phyloP scores from a whole-genome alignment of 1,140 invertebrate genomes.

The Dendrolimus kikuchii region DNA sequence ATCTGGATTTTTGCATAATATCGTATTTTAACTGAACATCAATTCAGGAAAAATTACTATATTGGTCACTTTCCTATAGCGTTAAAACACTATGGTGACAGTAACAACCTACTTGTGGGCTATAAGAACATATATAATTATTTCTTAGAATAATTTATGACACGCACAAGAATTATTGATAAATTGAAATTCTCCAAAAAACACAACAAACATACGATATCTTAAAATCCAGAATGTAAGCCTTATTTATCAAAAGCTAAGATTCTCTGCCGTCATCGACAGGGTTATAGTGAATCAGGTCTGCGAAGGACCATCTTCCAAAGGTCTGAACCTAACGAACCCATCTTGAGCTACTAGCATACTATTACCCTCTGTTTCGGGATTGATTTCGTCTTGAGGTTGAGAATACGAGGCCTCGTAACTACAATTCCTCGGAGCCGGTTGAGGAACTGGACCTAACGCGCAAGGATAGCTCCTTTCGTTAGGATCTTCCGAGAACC shows the following conservation, averaged over 20 bases:
- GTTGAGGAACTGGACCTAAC: slow-evolving; percentile 39
- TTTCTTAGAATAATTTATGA: too few relatives aligned
- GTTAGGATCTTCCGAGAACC: slow-evolving; percentile 72
- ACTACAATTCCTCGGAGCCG: slow-evolving; percentile 46
- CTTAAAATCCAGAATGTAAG: slow-evolving; percentile 7
- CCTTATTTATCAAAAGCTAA: slow-evolving; percentile 40
- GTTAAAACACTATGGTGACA: too few relatives aligned
- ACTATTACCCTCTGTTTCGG: slow-evolving; percentile 61
- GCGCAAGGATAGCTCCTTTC: slow-evolving; percentile 58
- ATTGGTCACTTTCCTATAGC: too few relatives aligned
- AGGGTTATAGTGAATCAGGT: slow-evolving; percentile 65
- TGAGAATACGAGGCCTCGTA: slow-evolving; percentile 64
- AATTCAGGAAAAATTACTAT: too few relatives aligned
- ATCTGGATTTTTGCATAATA: too few relatives aligned
- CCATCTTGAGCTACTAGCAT: slow-evolving; percentile 91
- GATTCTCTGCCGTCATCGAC: slow-evolving; percentile 41
- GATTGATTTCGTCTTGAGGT: slow-evolving; percentile 54
- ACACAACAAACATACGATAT: too few relatives aligned
- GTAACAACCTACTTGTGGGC: too few relatives aligned
- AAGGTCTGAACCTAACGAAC: slow-evolving; percentile 84
- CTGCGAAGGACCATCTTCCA: slow-evolving; percentile 74
- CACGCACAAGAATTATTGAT: too few relatives aligned
- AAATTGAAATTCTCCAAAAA: too few relatives aligned
- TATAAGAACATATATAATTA: too few relatives aligned
- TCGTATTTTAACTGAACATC: too few relatives aligned